Percentiles rank a stretch among this genome's conserved stretches.
These are phyloP conservation scores for Biston betularia DNA, from an alignment of 2,888 invertebrate genomes.

Conservation along the genomic window DNA sequence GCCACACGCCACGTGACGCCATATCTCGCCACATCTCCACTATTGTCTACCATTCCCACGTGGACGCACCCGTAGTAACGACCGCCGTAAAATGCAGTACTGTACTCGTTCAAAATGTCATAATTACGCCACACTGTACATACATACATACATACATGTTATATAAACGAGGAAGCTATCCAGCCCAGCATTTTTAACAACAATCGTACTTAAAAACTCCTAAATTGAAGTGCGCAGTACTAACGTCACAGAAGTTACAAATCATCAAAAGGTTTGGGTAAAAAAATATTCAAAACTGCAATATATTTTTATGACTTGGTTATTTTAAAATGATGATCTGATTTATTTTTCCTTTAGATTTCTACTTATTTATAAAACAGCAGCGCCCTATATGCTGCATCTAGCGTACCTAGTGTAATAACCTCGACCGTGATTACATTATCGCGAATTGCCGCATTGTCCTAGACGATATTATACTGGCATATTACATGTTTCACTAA, in stretches of 20 bases:
- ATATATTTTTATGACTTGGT: too few relatives aligned
- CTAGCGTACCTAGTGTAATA: conserved; percentile 8
- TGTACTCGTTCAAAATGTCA: neutral
- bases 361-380: too few relatives aligned
- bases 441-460: conserved; percentile 36
- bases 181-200: too few relatives aligned
- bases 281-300: too few relatives aligned
- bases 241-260: too few relatives aligned
- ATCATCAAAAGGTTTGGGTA: too few relatives aligned
- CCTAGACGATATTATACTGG: neutral
- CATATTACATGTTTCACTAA: too few relatives aligned
- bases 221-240: too few relatives aligned
- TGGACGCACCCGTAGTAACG: conserved; percentile 65
- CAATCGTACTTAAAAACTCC: too few relatives aligned
- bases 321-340: too few relatives aligned
- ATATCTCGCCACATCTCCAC: conserved; percentile 47
- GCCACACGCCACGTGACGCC: conserved; percentile 15
- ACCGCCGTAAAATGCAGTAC: conserved; percentile 51
- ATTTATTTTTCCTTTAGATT: too few relatives aligned
- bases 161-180: neutral
- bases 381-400: conserved; percentile 6
- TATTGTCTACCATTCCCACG: conserved; percentile 73
- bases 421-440: conserved; percentile 38
- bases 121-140: neutral
- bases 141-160: too few relatives aligned